phyloP scores from a whole-genome alignment of 2,888 invertebrate genomes.

The Argynnis bischoffii region DNA sequence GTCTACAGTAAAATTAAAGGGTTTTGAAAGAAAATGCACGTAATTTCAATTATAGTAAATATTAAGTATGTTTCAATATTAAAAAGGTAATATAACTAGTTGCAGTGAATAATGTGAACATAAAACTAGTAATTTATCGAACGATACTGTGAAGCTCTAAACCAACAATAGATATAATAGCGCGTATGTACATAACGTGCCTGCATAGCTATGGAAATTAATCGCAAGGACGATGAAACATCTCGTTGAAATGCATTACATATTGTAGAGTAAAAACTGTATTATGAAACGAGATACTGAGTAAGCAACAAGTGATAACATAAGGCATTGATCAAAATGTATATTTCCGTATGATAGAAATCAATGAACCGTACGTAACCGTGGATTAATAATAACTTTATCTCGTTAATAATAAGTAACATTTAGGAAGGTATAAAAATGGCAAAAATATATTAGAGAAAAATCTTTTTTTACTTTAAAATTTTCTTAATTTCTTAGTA shows the following conservation, averaged over 20 bases:
- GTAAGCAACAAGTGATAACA: neutral
- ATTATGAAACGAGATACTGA: neutral
- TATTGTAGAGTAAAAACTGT: constrained; percentile 10
- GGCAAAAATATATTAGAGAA: neutral
- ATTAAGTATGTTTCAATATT: too few species aligned
- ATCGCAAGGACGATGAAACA: constrained; percentile 33
- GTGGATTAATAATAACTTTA: too few species aligned
- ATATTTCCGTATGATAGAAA: neutral
- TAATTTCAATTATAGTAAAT: too few species aligned
- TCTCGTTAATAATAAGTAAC: neutral
- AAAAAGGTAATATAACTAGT: neutral
- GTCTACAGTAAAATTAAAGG: too few species aligned
- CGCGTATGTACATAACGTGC: constrained; percentile 21
- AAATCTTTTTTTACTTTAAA: neutral
- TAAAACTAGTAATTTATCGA: constrained; percentile 19
- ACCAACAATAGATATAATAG: constrained; percentile 20
- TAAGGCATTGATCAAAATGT: neutral
- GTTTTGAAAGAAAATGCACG: too few species aligned
- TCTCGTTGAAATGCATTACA: constrained; percentile 27
- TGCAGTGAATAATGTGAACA: neutral
- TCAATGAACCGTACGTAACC: too few species aligned
- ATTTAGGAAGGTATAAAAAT: neutral
- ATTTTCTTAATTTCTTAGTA: constrained; percentile 1
- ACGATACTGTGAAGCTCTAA: constrained; percentile 7
- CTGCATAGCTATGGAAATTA: constrained; percentile 34